phyloP scores from a whole-genome alignment of 2,888 invertebrate species.

The Diadegma fenestrale region DNA sequence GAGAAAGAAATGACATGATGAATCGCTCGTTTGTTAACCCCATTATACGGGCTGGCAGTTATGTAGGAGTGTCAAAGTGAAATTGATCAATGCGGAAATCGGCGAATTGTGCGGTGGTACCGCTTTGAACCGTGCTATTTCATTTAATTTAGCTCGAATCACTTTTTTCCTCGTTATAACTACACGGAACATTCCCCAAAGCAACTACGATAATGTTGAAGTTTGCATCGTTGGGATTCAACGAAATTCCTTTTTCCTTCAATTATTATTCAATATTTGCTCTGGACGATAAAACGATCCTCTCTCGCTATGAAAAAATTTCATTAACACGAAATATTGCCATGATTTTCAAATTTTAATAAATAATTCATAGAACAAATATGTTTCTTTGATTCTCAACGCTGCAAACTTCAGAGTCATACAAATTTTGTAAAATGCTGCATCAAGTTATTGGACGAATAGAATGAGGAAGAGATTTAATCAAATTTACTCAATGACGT shows the following conservation, averaged over 20 bases:
- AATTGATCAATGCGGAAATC: slow-evolving; percentile 8
- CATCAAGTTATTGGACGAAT: background rate
- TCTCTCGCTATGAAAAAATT: too few relatives aligned
- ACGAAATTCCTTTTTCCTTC: too few relatives aligned
- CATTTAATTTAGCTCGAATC: background rate
- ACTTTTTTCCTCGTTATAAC: background rate
- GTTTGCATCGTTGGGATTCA: too few relatives aligned
- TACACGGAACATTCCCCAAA: background rate
- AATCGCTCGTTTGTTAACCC: slow-evolving; percentile 18
- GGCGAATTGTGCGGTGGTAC: background rate
- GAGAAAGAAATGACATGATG: background rate
- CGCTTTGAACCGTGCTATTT: background rate
- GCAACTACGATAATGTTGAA: too few relatives aligned
- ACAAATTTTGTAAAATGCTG: background rate
- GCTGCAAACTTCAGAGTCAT: too few relatives aligned
- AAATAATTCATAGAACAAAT: too few relatives aligned
- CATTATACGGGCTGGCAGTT: background rate
- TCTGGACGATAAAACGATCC: too few relatives aligned
- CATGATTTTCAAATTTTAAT: too few relatives aligned
- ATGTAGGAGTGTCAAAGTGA: background rate
- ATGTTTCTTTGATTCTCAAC: too few relatives aligned
- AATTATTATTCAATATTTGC: too few relatives aligned
- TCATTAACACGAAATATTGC: too few relatives aligned
- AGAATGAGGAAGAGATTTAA: background rate
- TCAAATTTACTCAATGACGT: background rate